These are phyloP conservation scores for Auanema freiburgensis DNA, from an alignment of 2,888 invertebrate species.

Conservation along the genomic window DNA sequence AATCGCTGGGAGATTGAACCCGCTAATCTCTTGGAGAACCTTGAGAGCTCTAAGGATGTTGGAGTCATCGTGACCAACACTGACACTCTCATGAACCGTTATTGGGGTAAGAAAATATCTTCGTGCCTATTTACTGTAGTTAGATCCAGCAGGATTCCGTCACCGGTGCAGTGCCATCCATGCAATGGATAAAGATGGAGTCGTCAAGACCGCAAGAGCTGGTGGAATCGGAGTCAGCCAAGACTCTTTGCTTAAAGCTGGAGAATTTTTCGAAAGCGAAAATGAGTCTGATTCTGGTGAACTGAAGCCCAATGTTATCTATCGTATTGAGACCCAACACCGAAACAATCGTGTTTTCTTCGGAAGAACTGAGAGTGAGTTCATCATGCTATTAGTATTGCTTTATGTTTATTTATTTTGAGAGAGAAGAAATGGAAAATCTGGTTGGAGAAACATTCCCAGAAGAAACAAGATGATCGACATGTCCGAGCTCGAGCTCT, in stretches of 20 bases:
- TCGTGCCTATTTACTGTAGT: too few relatives aligned
- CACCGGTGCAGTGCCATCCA: constrained; percentile 40
- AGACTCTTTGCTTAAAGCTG: background rate
- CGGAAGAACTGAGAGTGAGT: constrained; percentile 1
- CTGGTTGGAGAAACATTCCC: background rate
- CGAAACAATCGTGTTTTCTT: constrained; percentile 7
- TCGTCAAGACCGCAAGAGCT: constrained; percentile 19
- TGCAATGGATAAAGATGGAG: constrained; percentile 30
- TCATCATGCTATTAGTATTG: background rate
- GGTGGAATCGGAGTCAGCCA: constrained; percentile 14
- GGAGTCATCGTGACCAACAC: too few relatives aligned
- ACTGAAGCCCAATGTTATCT: constrained; percentile 1
- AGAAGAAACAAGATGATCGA: constrained; percentile 28
- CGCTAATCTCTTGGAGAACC: too few relatives aligned
- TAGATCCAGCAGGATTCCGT: too few relatives aligned
- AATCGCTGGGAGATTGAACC: constrained; percentile 52
- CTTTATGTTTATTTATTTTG: too few relatives aligned
- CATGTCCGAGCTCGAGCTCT: constrained; percentile 28
- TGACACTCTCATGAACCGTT: too few relatives aligned
- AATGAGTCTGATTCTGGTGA: too few relatives aligned
- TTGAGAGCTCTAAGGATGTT: too few relatives aligned
- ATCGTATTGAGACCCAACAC: constrained; percentile 14
- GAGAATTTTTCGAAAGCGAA: background rate
- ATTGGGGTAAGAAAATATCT: too few relatives aligned
- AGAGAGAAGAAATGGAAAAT: too few relatives aligned